phyloP scores from a whole-genome alignment of 2,888 invertebrate species.

The Tromatobia lineatoria region DNA sequence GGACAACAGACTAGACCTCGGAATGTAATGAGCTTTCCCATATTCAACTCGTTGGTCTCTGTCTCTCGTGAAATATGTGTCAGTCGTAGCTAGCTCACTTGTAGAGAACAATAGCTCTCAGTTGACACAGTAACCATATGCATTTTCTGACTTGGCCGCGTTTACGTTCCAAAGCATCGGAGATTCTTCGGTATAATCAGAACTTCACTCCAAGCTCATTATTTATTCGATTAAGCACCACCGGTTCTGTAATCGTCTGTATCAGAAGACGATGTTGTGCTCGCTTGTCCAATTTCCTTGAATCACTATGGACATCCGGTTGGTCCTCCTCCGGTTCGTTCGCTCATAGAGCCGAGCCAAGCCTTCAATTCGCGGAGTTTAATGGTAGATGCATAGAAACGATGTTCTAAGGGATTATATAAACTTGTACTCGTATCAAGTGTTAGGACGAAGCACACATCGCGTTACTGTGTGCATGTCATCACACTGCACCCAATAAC shows the following conservation, averaged over 20 bases:
- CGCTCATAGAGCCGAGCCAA: background rate
- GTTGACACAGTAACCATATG: conserved; percentile 51
- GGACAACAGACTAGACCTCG: conserved; percentile 54
- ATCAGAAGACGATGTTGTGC: conserved; percentile 10
- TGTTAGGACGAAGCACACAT: conserved; percentile 1
- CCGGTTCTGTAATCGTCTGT: conserved; percentile 22
- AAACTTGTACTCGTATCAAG: background rate
- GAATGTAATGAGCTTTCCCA: conserved; percentile 61
- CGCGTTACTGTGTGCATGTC: background rate
- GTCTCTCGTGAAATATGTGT: conserved; percentile 61
- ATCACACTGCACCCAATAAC: background rate
- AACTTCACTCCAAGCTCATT: conserved; percentile 59
- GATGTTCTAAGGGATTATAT: background rate
- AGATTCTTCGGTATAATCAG: conserved; percentile 37
- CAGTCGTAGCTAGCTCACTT: conserved; percentile 50
- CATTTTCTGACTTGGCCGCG: conserved; percentile 49
- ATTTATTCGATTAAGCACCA: conserved; percentile 70
- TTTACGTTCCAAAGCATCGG: conserved; percentile 19
- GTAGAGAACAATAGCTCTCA: conserved; percentile 49
- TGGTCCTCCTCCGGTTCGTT: background rate
- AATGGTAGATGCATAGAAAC: conserved; percentile 21
- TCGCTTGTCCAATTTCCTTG: conserved; percentile 65
- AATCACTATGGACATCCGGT: conserved; percentile 22
- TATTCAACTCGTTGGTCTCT: conserved; percentile 19
- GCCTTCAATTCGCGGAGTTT: background rate